Conservation (phyloP, 2,888 invertebrate species). For the Pristionchus exspectatus region DNA sequence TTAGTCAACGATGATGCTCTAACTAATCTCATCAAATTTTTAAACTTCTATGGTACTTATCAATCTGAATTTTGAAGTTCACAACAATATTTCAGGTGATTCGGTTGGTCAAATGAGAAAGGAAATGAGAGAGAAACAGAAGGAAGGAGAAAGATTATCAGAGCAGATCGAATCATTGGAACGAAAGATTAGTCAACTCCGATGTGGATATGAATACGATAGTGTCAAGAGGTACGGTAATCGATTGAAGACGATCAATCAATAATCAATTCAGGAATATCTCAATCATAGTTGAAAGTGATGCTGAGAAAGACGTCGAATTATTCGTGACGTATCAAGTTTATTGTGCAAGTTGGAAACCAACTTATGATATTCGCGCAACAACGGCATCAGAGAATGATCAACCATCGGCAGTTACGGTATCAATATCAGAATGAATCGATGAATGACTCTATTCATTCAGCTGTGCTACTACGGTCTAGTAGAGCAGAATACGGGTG, state of each 20-base stretch:
- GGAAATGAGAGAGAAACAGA: constrained; percentile 71
- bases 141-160: constrained; percentile 66
- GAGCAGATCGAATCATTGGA: constrained; percentile 74
- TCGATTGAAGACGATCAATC: not conserved
- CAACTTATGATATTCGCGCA: constrained; percentile 80
- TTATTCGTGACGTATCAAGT: constrained; percentile 79
- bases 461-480: constrained; percentile 80
- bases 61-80: not conserved
- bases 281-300: constrained; percentile 78
- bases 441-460: constrained; percentile 22
- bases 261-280: constrained; percentile 77
- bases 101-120: constrained; percentile 68
- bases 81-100: not conserved
- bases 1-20: constrained; percentile 73
- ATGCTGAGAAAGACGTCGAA: constrained; percentile 71
- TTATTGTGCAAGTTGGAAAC: constrained; percentile 80
- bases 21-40: constrained; percentile 73
- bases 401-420: constrained; percentile 70
- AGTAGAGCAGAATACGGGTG: constrained; percentile 80
- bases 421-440: not conserved
- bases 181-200: constrained; percentile 71
- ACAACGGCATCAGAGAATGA: constrained; percentile 72
- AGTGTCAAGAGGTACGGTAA: constrained; percentile 70
- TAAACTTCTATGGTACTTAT: constrained; percentile 73
- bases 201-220: constrained; percentile 76